Conservation (phyloP, 2,888 invertebrate species). For the Chloroclystis v-ata region DNA sequence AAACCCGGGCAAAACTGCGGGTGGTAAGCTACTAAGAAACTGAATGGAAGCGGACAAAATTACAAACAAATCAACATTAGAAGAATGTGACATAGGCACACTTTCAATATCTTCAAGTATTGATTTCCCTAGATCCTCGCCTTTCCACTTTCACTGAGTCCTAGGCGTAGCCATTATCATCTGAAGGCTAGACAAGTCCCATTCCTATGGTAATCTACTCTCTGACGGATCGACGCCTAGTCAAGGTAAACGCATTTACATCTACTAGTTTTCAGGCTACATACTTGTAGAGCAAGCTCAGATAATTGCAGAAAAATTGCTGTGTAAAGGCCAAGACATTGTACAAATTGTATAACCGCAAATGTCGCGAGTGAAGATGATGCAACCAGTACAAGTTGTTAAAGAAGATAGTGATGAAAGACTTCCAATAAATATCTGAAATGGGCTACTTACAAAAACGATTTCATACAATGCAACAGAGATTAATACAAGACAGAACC, state of each 20-base stretch:
- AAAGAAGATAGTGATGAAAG: neutral
- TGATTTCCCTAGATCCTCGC: slow-evolving; percentile 9
- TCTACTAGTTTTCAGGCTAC: slow-evolving; percentile 58
- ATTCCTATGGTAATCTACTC: slow-evolving; percentile 66
- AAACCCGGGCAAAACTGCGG: too few species aligned
- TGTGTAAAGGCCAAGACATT: neutral
- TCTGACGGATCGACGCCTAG: slow-evolving; percentile 34
- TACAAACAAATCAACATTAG: neutral
- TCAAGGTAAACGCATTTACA: slow-evolving; percentile 52
- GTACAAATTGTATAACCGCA: too few species aligned
- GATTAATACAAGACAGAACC: neutral
- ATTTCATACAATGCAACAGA: neutral
- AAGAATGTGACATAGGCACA: neutral
- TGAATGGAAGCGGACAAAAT: neutral
- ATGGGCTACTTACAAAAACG: neutral
- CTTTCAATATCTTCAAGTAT: slow-evolving; percentile 12
- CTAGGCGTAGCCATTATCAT: slow-evolving; percentile 59
- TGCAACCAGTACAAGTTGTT: neutral
- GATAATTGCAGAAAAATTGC: slow-evolving; percentile 9
- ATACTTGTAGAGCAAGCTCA: slow-evolving; percentile 28
- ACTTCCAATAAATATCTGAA: neutral
- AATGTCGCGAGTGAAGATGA: neutral
- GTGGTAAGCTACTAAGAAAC: too few species aligned
- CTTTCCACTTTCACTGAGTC: slow-evolving; percentile 56
- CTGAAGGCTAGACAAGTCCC: slow-evolving; percentile 50